phyloP scores from a whole-genome alignment of 2,888 invertebrate genomes.

The Torymus tubicola region DNA sequence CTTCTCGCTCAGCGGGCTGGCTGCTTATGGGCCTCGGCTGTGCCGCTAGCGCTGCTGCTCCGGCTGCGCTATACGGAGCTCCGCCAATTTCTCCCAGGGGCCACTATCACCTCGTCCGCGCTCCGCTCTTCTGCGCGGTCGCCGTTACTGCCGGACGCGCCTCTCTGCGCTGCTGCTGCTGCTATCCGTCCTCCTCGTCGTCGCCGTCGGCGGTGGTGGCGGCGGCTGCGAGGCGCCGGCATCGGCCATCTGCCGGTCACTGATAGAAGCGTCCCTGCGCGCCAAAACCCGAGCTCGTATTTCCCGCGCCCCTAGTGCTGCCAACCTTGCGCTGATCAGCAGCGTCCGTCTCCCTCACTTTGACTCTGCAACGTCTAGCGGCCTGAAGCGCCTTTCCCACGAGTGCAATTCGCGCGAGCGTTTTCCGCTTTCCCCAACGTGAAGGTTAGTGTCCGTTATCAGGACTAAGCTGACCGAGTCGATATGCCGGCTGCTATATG shows the following conservation, averaged over 20 bases:
- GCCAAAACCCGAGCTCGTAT: constrained; percentile 72
- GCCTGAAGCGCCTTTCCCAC: too few species aligned
- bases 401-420: too few species aligned
- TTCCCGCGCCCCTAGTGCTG: constrained; percentile 66
- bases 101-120: background rate
- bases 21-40: too few species aligned
- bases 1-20: too few species aligned
- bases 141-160: constrained; percentile 6
- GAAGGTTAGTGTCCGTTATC: too few species aligned
- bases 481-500: too few species aligned
- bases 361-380: constrained; percentile 32
- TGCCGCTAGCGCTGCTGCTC: constrained; percentile 65
- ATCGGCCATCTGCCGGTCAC: constrained; percentile 74
- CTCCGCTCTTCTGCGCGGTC: background rate
- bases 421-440: too few species aligned
- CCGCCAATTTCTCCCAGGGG: background rate
- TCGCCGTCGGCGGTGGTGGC: constrained; percentile 73
- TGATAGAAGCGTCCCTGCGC: constrained; percentile 69
- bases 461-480: too few species aligned
- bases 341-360: constrained; percentile 65
- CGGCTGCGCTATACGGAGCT: constrained; percentile 45
- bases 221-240: constrained; percentile 62
- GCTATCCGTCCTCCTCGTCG: constrained; percentile 61
- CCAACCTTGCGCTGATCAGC: constrained; percentile 59
- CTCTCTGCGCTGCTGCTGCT: constrained; percentile 17